Percentiles rank a stretch among this genome's conserved stretches.
Conservation (phyloP, 2,888 invertebrate species). For the Ephialtes manifestator region DNA sequence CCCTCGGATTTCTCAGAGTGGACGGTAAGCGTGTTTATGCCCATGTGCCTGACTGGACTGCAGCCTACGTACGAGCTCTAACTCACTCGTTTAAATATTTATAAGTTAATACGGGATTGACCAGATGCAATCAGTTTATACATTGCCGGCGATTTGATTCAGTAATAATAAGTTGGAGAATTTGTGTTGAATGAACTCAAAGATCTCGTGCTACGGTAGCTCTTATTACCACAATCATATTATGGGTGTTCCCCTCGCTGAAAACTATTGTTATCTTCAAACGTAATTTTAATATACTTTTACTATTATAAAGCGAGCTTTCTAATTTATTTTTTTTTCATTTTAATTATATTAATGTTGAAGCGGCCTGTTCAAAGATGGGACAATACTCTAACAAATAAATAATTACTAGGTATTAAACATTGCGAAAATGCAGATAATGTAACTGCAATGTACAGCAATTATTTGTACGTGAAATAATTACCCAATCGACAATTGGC, state of each 20-base stretch:
- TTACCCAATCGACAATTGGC: background rate
- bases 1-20: conserved; percentile 60
- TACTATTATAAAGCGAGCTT: background rate
- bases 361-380: background rate
- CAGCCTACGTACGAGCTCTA: conserved; percentile 64
- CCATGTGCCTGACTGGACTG: conserved; percentile 50
- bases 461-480: conserved; percentile 3
- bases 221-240: background rate
- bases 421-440: conserved; percentile 1
- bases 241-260: background rate
- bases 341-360: background rate
- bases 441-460: background rate
- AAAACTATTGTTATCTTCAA: conserved; percentile 7
- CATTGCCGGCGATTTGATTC: background rate
- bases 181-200: background rate
- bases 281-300: background rate
- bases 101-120: conserved; percentile 49
- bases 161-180: background rate
- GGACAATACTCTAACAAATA: background rate
- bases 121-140: conserved; percentile 22
- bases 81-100: conserved; percentile 56
- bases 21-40: conserved; percentile 34
- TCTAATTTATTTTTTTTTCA: background rate
- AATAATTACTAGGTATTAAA: background rate
- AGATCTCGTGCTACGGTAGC: background rate